These are phyloP conservation scores for Biston betularia DNA, from an alignment of 2,888 invertebrate species.

Conservation along the genomic window DNA sequence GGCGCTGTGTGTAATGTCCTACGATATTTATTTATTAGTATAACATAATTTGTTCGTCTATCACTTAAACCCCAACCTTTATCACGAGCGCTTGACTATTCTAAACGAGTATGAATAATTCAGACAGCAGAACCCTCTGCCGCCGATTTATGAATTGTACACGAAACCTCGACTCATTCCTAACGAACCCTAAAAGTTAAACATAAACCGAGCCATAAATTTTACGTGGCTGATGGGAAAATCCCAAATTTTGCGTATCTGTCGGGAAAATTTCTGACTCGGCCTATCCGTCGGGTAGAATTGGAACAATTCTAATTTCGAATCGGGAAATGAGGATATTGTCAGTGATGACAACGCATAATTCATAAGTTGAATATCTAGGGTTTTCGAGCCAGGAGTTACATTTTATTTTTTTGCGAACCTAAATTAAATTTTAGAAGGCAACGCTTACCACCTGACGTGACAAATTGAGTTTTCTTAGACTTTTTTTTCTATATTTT, in stretches of 20 bases:
- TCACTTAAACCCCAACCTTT: conserved; percentile 4
- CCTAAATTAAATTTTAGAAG: background rate
- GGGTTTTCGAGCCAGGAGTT: background rate
- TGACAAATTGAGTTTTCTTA: conserved; percentile 2
- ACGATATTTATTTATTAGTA: too few relatives aligned
- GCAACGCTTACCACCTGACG: background rate
- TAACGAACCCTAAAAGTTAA: conserved; percentile 33
- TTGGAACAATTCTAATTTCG: conserved; percentile 9
- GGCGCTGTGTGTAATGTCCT: too few relatives aligned
- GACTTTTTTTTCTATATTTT: too few relatives aligned
- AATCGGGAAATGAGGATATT: conserved; percentile 21
- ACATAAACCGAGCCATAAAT: conserved; percentile 23
- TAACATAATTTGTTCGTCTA: background rate
- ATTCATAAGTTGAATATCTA: conserved; percentile 17
- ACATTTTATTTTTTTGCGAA: background rate
- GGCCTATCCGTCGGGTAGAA: conserved; percentile 10
- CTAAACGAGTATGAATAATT: conserved; percentile 27
- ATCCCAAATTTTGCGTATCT: conserved; percentile 27
- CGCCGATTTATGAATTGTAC: conserved; percentile 32
- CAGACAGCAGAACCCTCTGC: conserved; percentile 17
- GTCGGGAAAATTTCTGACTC: conserved; percentile 22
- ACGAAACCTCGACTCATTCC: conserved; percentile 23
- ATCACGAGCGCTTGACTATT: conserved; percentile 12
- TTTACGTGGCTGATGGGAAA: conserved; percentile 26
- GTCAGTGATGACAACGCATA: conserved; percentile 13